These are phyloP conservation scores for Lutjanus campechanus DNA, from an alignment of 2,797 vertebrate genomes.

Conservation along the genomic window DNA sequence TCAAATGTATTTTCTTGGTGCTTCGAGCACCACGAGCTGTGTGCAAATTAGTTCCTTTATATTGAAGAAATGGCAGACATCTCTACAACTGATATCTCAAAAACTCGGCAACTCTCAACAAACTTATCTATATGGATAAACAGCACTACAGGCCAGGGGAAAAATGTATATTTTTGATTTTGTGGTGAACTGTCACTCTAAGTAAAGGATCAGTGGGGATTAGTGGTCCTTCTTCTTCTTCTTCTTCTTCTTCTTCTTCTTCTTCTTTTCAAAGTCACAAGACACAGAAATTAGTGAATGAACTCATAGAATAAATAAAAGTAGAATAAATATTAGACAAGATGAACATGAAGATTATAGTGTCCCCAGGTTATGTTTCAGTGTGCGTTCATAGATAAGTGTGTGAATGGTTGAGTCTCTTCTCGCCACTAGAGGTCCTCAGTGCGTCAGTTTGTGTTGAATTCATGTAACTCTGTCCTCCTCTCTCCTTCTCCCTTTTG, in stretches of 20 bases:
- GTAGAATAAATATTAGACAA: neutral
- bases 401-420: neutral
- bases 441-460: constrained; percentile 5
- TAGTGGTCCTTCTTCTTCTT: too few relatives aligned
- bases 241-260: too few relatives aligned
- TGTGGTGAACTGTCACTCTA: neutral
- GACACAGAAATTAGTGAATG: neutral
- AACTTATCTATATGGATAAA: too few relatives aligned
- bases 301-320: neutral
- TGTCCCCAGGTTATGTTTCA: neutral
- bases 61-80: too few relatives aligned
- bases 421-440: constrained; percentile 54
- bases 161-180: neutral
- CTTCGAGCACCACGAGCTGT: too few relatives aligned
- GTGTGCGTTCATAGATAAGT: neutral
- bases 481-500: neutral
- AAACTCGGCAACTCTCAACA: too few relatives aligned
- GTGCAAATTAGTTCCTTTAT: too few relatives aligned
- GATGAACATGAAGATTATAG: neutral
- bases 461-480: too few relatives aligned
- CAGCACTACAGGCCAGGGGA: too few relatives aligned
- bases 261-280: neutral
- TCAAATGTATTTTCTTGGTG: too few relatives aligned
- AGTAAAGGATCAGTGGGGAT: neutral
- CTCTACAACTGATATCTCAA: too few relatives aligned